Base-by-base conservation (phyloP, 2,797 vertebrate species). In the Clarias platycephalus region DNA sequence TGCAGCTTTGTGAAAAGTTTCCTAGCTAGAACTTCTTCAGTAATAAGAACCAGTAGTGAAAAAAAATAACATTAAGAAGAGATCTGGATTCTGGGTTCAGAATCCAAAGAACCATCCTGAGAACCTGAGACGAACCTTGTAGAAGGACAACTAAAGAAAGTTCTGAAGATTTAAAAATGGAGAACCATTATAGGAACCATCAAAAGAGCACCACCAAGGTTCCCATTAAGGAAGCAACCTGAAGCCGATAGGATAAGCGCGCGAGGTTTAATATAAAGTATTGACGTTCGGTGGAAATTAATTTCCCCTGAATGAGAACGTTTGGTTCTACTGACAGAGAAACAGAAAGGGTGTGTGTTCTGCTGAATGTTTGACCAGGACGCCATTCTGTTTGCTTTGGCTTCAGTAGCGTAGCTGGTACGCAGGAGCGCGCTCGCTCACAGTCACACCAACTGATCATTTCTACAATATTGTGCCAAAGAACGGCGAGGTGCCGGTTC, bases 371-470 rank as follows among this genome's bases (percentile, higher is more conserved):
- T 80, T 66, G 13, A 49, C 16, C 26, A 8, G 20, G 53, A 58
- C 16, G 5, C 1, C 0, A 0, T 71, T 71, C 57, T 82, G 57
- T 82, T 82, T 74, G 68, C 57, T 62, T 82, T 74, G 81, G 81
- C 68, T 31, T 62, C 49, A 49, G 26, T 18, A 24, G 55, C 44
- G 67, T 44, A 57, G 24, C 28, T 60, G 24, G 24, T 62, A 20
- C 10, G 34, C 24, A 63, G 76, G 26, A 79, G 13, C 22, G 22
- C 26, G 10, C 57, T 55, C 13, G n/a, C 37, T 49, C 62, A 1
- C 3, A 49, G 16, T 67, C 55, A 31, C 31, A 18, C 28, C n/a
- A 7, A 15, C 20, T 18, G 18, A 49, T 53, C 15, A 67, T 34
- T 60, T 83, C 28, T 20, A 66, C 55, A 71, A 40, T 24, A 7